Evolutionary conservation across 2,888 invertebrate species (phyloP), one percentile per base, ranked within the genome.

Genomic region (Lutraria lutraria): DNA sequence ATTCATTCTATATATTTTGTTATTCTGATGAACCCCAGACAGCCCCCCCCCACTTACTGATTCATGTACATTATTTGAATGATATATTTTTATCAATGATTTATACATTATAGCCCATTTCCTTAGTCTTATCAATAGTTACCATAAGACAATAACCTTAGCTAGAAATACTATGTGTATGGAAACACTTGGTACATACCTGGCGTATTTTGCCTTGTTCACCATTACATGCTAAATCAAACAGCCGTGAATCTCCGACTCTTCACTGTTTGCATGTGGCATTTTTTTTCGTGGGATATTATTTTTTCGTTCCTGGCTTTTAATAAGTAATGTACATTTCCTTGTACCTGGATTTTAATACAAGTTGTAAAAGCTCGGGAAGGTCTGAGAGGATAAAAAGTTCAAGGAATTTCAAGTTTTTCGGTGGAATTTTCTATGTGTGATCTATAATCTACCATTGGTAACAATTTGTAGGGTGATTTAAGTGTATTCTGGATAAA

Each of bases 71-170:
- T 21, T n/a, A 63, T 68, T 68, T 25, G 25, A 68, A 68, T 68
- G 63, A 68, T 68, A 63, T 63, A 68, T 68, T 68, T 43, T 68
- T 68, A 68, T 68, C 63, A 68, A 68, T 68, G 63, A 68, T 68
- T 68, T 68, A 8, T 25, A 25, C n/a, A 25, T 68, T 68, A 25
- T 68, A n/a, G 6, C n/a, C 63, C 63, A 43, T n/a, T 25, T 13
- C 63, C 25, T 3, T n/a, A 68, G 63, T 12, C 31, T 76, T 34
- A 76, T 76, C 76, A 76, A 31, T 76, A 34, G 13, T 76, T 4
- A 31, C 16, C 29, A 76, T 34, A 31, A 31, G 31, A 31, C 31
- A 13, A 34, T 76, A 34, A 31, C 16, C 76, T 43, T 72, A 72
- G 8, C 63, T 25, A 76, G 16, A 76, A 72, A 76, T 34, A 76